Evolutionary conservation across 2,888 invertebrate species (phyloP), one percentile per base, ranked within the genome.

Genomic region (Amphiduros pacificus): DNA sequence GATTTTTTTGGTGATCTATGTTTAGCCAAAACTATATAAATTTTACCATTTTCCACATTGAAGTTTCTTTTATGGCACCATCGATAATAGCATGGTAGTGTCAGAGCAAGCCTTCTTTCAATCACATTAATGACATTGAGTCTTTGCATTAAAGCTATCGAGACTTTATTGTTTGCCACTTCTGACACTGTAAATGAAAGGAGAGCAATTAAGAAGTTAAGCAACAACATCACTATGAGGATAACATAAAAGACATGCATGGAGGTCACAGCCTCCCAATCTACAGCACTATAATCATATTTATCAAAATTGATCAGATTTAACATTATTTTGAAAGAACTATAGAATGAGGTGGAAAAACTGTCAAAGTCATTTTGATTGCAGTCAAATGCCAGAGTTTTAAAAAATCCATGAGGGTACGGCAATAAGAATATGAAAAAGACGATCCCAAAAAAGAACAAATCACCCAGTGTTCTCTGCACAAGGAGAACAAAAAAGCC

Each of bases 121-220:
- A n/a, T n/a, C n/a, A n/a, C n/a, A n/a, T n/a, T n/a, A n/a, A n/a
- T n/a, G n/a, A n/a, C n/a, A n/a, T n/a, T n/a, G n/a, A n/a, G n/a
- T n/a, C n/a, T n/a, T n/a, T n/a, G n/a, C n/a, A n/a, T n/a, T n/a
- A n/a, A n/a, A n/a, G n/a, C n/a, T n/a, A n/a, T n/a, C n/a, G n/a
- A n/a, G n/a, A n/a, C n/a, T n/a, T n/a, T n/a, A n/a, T n/a, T n/a
- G n/a, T n/a, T n/a, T n/a, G n/a, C n/a, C n/a, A n/a, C n/a, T n/a
- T n/a, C n/a, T n/a, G n/a, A n/a, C n/a, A 44, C 26, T 11, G 56
- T 44, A 11, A 29, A 20, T 1, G 56, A 56, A 31, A 56, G 48
- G 22, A 56, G n/a, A n/a, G 63, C 60, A 22, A 63, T 60, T 29
- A 60, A 53, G 60, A 63, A 63, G 56, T 63, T 63, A n/a, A 63